Conservation (phyloP, 1,140 invertebrate genomes). For the Phymorhynchus buccinoides region DNA sequence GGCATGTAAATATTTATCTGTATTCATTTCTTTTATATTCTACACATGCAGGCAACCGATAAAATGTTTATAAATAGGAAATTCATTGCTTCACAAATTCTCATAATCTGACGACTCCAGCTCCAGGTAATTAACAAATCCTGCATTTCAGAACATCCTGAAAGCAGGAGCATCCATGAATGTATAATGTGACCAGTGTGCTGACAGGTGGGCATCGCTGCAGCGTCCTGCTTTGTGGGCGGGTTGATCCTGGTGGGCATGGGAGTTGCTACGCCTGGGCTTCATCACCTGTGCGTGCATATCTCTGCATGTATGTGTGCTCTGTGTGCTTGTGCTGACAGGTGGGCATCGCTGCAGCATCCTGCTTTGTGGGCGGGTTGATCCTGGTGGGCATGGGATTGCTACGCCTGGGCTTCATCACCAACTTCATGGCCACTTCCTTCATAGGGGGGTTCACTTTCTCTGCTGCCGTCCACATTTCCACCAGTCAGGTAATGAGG, state of each 20-base stretch:
- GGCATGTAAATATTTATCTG: too few species aligned
- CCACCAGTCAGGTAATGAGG: conserved; percentile 18
- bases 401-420: conserved; percentile 85
- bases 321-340: neutral
- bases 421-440: conserved; percentile 87
- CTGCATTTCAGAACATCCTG: too few species aligned
- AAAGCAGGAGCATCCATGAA: too few species aligned
- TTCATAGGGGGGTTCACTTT: conserved; percentile 93
- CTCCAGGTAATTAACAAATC: too few species aligned
- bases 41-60: too few species aligned
- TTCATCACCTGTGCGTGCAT: too few species aligned
- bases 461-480: conserved; percentile 91
- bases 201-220: conserved; percentile 38
- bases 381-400: conserved; percentile 82
- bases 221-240: conserved; percentile 46
- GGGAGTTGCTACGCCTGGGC: conserved; percentile 86
- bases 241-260: conserved; percentile 77
- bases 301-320: too few species aligned
- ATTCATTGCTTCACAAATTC: too few species aligned
- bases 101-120: too few species aligned
- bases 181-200: too few species aligned
- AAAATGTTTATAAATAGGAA: too few species aligned
- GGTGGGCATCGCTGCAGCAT: conserved; percentile 42
- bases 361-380: conserved; percentile 52
- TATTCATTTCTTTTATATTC: too few species aligned